Conservation (phyloP, 2,797 vertebrate species). For the Podarcis lilfordi region DNA sequence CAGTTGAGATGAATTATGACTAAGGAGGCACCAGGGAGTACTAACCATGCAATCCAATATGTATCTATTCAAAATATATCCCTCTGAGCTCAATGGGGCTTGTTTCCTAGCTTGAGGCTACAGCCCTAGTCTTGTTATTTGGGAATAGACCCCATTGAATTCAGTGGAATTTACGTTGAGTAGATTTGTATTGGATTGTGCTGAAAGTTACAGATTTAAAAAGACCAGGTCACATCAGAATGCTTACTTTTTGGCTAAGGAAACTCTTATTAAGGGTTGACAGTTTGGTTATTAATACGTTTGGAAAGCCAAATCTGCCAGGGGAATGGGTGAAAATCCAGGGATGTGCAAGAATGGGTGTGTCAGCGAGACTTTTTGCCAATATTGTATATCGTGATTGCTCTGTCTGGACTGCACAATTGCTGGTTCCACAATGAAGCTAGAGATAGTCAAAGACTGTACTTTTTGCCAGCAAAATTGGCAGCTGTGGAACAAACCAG, state of each 20-base stretch:
- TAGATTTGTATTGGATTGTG: neutral
- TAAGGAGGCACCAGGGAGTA: constrained; percentile 4
- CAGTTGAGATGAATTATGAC: constrained; percentile 20
- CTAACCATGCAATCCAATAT: neutral
- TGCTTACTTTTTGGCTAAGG: neutral
- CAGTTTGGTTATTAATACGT: neutral
- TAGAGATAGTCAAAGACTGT: constrained; percentile 47
- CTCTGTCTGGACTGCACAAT: constrained; percentile 55
- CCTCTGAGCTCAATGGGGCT: neutral
- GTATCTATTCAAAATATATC: neutral
- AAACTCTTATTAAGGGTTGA: neutral
- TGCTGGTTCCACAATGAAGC: constrained; percentile 69
- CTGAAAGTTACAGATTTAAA: neutral
- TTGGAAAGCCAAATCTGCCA: constrained; percentile 30
- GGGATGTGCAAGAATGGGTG: constrained; percentile 66
- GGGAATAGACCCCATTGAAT: neutral
- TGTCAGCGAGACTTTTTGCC: constrained; percentile 57
- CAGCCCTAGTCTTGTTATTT: neutral
- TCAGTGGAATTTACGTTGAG: neutral
- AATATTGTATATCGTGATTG: constrained; percentile 37
- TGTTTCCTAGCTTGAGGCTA: neutral
- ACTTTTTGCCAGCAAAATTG: constrained; percentile 43
- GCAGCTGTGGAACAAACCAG: constrained; percentile 38
- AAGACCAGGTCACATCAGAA: neutral
- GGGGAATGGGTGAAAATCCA: constrained; percentile 13